A percentile compares a stretch with the other conserved stretches of the same genome.
These are phyloP conservation scores for Phymatocera aterrima DNA, from an alignment of 2,888 invertebrate genomes.

Conservation along the genomic window DNA sequence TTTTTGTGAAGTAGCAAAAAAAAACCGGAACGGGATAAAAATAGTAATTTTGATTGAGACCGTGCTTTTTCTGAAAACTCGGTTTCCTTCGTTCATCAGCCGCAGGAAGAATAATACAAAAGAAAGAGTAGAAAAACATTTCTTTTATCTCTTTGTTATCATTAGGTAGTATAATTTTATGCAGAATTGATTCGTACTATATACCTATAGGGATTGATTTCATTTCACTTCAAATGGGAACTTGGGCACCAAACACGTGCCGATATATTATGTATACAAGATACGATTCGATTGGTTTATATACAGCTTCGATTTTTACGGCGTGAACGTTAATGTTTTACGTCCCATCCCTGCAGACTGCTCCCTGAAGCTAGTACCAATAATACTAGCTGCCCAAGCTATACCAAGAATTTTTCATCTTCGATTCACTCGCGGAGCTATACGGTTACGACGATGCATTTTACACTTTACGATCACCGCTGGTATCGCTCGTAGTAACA, in stretches of 20 bases:
- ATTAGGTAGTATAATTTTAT: no score
- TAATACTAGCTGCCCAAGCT: neutral
- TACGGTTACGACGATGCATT: constrained; percentile 19
- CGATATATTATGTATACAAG: neutral
- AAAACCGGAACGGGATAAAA: no score
- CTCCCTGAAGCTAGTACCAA: neutral
- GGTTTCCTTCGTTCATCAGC: no score
- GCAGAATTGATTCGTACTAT: no score
- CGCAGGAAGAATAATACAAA: no score
- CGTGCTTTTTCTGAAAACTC: no score
- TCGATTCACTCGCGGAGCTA: constrained; percentile 1
- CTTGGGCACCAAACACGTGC: no score
- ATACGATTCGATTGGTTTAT: neutral
- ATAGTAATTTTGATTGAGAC: no score
- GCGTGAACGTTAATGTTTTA: constrained; percentile 44
- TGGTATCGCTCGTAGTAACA: neutral
- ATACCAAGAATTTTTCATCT: constrained; percentile 24
- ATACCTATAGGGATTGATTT: neutral
- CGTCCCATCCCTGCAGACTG: constrained; percentile 3
- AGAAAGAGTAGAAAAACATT: no score
- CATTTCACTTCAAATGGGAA: neutral
- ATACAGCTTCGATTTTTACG: constrained; percentile 45
- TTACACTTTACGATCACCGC: constrained; percentile 9
- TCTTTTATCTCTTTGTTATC: no score
- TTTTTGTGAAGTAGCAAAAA: no score